Evolutionary conservation across 2,888 invertebrate genomes (phyloP).

Genomic region (Argyresthia albistria): DNA sequence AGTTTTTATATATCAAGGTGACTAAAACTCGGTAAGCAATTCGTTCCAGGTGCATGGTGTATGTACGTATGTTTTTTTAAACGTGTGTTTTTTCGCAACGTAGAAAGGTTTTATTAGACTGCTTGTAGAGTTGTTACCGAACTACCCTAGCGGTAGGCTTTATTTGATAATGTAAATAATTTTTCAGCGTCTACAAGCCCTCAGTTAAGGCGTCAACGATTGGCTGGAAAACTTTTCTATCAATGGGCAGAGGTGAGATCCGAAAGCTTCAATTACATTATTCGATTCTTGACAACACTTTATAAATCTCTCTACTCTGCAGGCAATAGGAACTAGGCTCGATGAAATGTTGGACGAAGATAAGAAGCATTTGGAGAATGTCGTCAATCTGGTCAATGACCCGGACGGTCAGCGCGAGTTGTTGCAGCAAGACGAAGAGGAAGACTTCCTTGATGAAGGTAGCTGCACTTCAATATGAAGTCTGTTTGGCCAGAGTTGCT

Average conservation of each 20-base stretch:
- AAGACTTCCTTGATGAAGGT: conserved; percentile 98
- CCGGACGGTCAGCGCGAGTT: conserved; percentile 85
- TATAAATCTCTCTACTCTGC: neutral
- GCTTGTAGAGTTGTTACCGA: no score
- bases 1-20: no score
- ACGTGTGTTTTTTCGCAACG: no score
- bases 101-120: no score
- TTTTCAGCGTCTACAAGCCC: conserved; percentile 51
- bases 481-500: neutral
- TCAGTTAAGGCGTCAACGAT: conserved; percentile 67
- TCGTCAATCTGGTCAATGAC: conserved; percentile 78
- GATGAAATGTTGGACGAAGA: conserved; percentile 93
- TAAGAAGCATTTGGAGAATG: conserved; percentile 77
- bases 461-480: conserved; percentile 4
- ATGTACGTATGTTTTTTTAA: no score
- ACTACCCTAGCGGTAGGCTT: no score
- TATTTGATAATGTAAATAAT: neutral
- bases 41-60: no score
- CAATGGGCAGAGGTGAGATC: conserved; percentile 91
- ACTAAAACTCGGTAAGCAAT: no score
- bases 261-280: no score
- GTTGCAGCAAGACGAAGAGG: conserved; percentile 90
- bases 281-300: neutral
- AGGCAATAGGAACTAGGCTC: conserved; percentile 87
- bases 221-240: conserved; percentile 97